phyloP scores from a whole-genome alignment of 2,113 vertebrate species.

The Desmodus rotundus region DNA sequence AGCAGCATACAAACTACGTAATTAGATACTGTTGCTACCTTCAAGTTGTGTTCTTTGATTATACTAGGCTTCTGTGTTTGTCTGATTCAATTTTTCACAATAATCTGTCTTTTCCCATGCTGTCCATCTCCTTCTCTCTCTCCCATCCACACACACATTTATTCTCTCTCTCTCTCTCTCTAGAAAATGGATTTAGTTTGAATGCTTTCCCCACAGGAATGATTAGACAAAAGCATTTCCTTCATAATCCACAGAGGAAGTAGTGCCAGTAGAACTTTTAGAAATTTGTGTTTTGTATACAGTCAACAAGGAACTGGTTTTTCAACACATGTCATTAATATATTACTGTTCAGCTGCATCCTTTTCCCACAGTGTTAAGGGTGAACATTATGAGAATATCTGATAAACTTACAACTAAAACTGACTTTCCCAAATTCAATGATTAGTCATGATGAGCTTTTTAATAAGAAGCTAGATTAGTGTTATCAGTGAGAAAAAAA shows the following conservation, averaged over 20 bases:
- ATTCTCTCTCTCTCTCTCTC: not conserved
- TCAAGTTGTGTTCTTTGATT: conserved; percentile 32
- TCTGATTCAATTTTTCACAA: not conserved
- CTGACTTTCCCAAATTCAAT: conserved; percentile 24
- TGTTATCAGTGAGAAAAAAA: not conserved
- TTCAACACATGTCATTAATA: conserved; percentile 60
- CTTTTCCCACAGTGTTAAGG: conserved; percentile 54
- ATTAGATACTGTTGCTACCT: not conserved
- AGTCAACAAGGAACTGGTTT: conserved; percentile 49
- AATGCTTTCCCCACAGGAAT: conserved; percentile 30
- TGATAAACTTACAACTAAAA: conserved; percentile 9
- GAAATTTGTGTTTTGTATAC: conserved; percentile 56
- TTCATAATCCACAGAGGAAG: conserved; percentile 64
- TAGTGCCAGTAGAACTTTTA: conserved; percentile 44
- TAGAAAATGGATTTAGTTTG: conserved; percentile 35
- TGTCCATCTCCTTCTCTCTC: not conserved
- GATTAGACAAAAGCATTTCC: conserved; percentile 68
- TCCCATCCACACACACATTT: not conserved
- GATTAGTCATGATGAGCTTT: conserved; percentile 32
- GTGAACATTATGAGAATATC: conserved; percentile 13
- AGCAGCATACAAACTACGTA: not conserved
- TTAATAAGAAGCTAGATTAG: conserved; percentile 25
- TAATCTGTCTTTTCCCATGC: not conserved
- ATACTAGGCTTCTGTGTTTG: not conserved
- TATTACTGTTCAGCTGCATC: not conserved